These are phyloP conservation scores for Panzeria rudis DNA, from an alignment of 2,888 invertebrate genomes.

Conservation along the genomic window DNA sequence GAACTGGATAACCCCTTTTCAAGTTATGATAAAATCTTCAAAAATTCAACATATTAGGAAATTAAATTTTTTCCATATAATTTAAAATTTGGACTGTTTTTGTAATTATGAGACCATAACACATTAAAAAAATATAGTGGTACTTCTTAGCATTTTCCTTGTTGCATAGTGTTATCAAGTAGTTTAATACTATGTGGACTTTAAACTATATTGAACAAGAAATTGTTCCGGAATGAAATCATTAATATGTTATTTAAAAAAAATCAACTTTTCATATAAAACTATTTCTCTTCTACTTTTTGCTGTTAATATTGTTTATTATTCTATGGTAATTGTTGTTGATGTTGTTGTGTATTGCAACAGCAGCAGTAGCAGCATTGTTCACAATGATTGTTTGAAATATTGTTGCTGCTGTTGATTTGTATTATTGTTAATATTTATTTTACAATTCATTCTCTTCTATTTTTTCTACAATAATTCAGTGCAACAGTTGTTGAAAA, in stretches of 20 bases:
- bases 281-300: neutral
- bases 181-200: too few species aligned
- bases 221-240: neutral
- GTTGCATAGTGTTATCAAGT: too few species aligned
- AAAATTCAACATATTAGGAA: too few species aligned
- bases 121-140: too few species aligned
- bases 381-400: neutral
- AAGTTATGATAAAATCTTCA: too few species aligned
- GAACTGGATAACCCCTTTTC: too few species aligned
- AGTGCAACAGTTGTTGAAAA: slow-evolving; percentile 39
- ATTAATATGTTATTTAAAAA: neutral
- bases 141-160: too few species aligned
- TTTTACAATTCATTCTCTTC: neutral
- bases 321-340: neutral
- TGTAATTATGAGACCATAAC: too few species aligned
- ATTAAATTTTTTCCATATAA: too few species aligned
- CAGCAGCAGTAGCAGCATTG: slow-evolving; percentile 8
- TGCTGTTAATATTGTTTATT: neutral
- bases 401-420: slow-evolving; percentile 36
- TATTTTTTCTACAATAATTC: neutral
- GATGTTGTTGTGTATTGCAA: neutral
- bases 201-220: too few species aligned
- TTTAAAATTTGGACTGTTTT: too few species aligned
- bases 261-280: neutral
- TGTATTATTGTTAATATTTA: slow-evolving; percentile 31